phyloP scores from a whole-genome alignment of 2,797 vertebrate species.

The Sebastes baramenuke region DNA sequence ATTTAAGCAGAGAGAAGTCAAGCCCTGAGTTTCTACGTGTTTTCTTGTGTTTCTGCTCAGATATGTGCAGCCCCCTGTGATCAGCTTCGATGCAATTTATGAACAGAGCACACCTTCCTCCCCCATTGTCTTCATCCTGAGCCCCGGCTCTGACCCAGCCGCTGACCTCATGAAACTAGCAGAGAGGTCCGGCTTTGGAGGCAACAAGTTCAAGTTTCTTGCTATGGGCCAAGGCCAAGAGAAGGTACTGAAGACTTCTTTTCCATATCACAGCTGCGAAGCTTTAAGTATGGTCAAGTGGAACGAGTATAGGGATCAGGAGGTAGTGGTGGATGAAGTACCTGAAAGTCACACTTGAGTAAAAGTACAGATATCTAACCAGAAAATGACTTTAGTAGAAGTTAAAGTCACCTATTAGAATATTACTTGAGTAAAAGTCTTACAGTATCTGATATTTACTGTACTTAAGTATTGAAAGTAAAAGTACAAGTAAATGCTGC shows the following conservation, averaged over 20 bases:
- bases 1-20: background rate
- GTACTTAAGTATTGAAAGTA: too few relatives aligned
- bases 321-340: background rate
- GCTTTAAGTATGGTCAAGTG: background rate
- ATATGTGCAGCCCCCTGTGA: conserved; percentile 95
- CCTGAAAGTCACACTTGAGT: too few relatives aligned
- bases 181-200: conserved; percentile 87
- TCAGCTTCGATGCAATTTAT: conserved; percentile 91
- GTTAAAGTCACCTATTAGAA: too few relatives aligned
- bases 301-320: background rate
- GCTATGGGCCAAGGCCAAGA: conserved; percentile 99
- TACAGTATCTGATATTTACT: too few relatives aligned
- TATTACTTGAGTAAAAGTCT: too few relatives aligned
- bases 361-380: too few relatives aligned
- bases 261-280: background rate
- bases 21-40: background rate
- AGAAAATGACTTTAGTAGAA: too few relatives aligned
- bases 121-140: conserved; percentile 95
- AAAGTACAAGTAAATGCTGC: too few relatives aligned
- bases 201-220: conserved; percentile 90
- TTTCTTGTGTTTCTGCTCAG: conserved; percentile 72
- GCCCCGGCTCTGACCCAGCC: conserved; percentile 94
- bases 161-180: conserved; percentile 93
- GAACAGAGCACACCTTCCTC: conserved; percentile 92
- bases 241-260: conserved; percentile 79